These are phyloP conservation scores for Saguinus imperator DNA, from an alignment of 2,113 vertebrate genomes.

Conservation along the genomic window DNA sequence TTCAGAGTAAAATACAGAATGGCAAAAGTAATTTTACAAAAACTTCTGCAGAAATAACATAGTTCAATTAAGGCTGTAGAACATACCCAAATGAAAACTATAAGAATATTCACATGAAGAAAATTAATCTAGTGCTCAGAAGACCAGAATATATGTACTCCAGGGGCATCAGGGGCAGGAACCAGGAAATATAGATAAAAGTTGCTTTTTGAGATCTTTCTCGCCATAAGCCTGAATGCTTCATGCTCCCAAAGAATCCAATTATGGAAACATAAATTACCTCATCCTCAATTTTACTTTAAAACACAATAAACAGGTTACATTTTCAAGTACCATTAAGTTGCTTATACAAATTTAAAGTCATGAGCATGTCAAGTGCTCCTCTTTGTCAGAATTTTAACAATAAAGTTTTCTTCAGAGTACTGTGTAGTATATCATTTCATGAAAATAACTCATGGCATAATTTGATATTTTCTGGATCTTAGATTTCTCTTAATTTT, in stretches of 20 bases:
- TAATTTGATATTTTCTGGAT: constrained; percentile 1
- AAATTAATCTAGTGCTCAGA: constrained; percentile 12
- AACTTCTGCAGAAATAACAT: neutral
- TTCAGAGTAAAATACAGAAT: constrained; percentile 49
- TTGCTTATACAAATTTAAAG: constrained; percentile 88
- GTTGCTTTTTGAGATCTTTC: neutral
- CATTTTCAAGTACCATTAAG: constrained; percentile 69
- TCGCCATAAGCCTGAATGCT: neutral
- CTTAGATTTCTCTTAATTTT: constrained; percentile 46
- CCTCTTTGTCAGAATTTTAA: constrained; percentile 50
- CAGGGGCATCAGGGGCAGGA: neutral
- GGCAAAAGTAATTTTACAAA: constrained; percentile 27
- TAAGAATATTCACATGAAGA: neutral
- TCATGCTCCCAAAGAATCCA: neutral
- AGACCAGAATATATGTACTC: neutral
- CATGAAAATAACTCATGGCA: constrained; percentile 48
- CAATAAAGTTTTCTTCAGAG: constrained; percentile 9
- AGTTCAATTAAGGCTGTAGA: neutral
- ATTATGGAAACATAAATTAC: neutral
- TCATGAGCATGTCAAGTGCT: constrained; percentile 92
- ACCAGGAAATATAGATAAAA: neutral
- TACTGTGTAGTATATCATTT: neutral
- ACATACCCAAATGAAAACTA: constrained; percentile 19
- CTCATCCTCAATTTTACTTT: constrained; percentile 12
- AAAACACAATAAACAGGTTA: constrained; percentile 34